Base-by-base conservation (phyloP, 2,113 vertebrate species). In the Calonectris borealis region DNA sequence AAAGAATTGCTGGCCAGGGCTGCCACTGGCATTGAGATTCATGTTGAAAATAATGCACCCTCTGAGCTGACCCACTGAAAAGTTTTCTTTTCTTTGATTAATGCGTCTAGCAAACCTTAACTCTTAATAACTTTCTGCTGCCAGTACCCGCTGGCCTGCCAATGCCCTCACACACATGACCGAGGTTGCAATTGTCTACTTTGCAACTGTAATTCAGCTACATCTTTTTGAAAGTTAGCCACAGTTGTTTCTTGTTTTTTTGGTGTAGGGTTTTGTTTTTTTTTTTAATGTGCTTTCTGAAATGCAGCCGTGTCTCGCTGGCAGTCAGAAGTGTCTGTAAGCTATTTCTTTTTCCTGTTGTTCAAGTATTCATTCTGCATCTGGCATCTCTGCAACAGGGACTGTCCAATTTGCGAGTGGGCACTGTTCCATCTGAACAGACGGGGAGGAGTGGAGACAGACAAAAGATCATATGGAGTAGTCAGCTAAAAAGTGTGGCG, bases 381-480 rank as follows among this genome's bases (percentile, higher is more conserved):
- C 86, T 97, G 94, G 81, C 64, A 51, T 92, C 51, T 91, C 87
- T 83, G 92, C 73, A 73, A 48, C 42, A 94, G 24, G 77, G 82
- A 86, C 86, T 38, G 79, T 84, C 88, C 92, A 97, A 95, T 97
- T 94, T 97, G 91, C 0, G 2, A 83, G 78, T 49, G 82, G 95
- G 92, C 96, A 93, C 54, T 34, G 72, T 86, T 97, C 96, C 95
- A 95, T 94, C 52, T 78, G 73, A 97, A 66, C 95, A 97, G 93
- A 97, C 12, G 85, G 91, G 48, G 36, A 94, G 90, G 62, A 91
- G 88, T 91, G 82, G 93, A 96, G 65, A n/a, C 77, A 90, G 88
- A 95, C 91, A 95, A 97, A 97, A 97, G 95, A 95, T 97, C 95
- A 93, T 95, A 95, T 88, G 94, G 93, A 94, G 32, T 49, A 95